phyloP scores from a whole-genome alignment of 2,113 vertebrate species.

The Axis porcinus region DNA sequence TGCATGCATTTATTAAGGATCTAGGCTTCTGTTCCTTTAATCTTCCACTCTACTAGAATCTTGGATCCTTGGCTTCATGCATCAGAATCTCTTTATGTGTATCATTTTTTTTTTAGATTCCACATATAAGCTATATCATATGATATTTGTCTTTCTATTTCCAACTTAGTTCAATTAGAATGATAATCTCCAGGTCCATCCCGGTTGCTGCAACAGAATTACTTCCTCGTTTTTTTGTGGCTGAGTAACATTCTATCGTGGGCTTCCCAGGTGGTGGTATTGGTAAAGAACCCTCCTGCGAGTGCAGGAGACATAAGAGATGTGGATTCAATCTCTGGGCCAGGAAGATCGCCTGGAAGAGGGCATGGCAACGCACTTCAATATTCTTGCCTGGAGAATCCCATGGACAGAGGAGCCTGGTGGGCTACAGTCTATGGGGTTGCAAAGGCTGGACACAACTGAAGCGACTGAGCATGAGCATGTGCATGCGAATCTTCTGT shows the following conservation, averaged over 20 bases:
- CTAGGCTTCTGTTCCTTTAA: not conserved
- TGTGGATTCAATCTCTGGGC: not conserved
- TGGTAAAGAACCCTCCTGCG: not conserved
- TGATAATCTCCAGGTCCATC: not conserved
- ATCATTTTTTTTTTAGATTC: not conserved
- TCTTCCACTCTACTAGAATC: not conserved
- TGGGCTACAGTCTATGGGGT: not conserved
- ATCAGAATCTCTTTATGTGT: not conserved
- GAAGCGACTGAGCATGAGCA: not conserved
- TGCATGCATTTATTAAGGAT: not conserved
- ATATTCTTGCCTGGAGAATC: not conserved
- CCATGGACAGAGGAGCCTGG: not conserved
- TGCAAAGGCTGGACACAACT: not conserved
- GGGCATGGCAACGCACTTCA: fast-evolving
- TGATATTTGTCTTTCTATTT: not conserved
- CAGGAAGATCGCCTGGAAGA: not conserved
- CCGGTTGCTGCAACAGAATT: not conserved
- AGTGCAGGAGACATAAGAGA: not conserved
- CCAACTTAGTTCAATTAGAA: not conserved
- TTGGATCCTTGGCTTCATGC: not conserved
- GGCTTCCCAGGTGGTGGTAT: not conserved
- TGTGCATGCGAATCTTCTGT: not conserved
- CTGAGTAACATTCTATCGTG: not conserved
- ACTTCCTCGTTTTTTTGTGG: not conserved
- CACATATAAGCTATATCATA: not conserved